Evolutionary conservation across 2,888 invertebrate species (phyloP).

Genomic region (Frankliniella fusca): DNA sequence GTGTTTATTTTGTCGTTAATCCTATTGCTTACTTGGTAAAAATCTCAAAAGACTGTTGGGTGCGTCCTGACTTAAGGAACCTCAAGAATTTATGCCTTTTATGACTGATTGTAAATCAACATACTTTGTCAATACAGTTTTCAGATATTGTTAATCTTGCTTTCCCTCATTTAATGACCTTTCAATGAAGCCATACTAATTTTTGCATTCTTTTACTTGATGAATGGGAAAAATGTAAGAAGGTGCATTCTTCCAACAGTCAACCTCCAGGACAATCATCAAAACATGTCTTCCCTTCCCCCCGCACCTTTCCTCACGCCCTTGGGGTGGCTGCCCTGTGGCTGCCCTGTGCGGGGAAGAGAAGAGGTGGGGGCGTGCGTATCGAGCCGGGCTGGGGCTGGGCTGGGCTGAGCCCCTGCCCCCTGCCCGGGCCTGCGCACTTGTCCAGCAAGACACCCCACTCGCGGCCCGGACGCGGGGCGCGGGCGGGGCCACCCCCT

Average conservation of each 20-base stretch:
- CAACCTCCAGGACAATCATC: too few species aligned
- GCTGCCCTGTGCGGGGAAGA: neutral
- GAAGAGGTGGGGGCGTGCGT: neutral
- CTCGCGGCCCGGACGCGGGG: neutral
- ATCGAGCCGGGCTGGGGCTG: neutral
- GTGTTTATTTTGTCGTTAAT: too few species aligned
- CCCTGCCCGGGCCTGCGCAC: neutral
- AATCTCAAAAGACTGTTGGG: too few species aligned
- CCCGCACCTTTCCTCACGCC: too few species aligned
- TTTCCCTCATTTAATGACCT: neutral
- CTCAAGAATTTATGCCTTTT: too few species aligned
- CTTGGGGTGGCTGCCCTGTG: neutral
- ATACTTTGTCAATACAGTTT: neutral
- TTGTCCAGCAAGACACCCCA: conserved; percentile 21
- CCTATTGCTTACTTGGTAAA: too few species aligned
- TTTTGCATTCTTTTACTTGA: neutral
- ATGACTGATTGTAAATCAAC: neutral
- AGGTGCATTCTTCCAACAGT: too few species aligned
- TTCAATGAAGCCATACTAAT: neutral
- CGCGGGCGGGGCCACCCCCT: neutral
- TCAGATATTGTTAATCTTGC: neutral
- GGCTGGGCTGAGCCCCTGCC: too few species aligned
- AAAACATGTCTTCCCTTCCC: too few species aligned
- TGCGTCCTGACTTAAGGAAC: too few species aligned
- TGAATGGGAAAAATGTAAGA: neutral